Evolutionary conservation across 2,113 vertebrate genomes (phyloP), one percentile per base, ranked within the genome.

Genomic region (Salvator merianae): DNA sequence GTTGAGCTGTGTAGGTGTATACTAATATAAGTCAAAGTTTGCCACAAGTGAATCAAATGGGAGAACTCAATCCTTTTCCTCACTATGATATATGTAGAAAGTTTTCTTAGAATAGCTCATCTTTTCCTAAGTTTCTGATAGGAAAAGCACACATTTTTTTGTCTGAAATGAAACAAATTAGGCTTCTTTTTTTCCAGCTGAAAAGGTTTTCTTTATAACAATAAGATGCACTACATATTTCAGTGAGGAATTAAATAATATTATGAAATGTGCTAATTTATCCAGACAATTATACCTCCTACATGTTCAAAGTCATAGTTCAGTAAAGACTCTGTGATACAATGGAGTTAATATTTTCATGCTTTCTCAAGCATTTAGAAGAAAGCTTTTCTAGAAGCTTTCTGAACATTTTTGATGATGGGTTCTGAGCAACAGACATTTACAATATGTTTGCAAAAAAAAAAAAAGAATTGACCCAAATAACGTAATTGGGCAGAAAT

Each of bases 1-100:
- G 71, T 81, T 50, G 69, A 85, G 76, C 62, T 81, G 40, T 0
- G 12, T 81, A 77, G 40, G 24, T 81, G 24, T 86, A 36, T 79
- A 22, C 68, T 86, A 83, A 92, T 87, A 87, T 86, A 84, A 89
- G 77, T 72, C 26, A 87, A 1, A 87, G 70, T 86, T 88, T 82
- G 32, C 36, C 66, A 50, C 70, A 66, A 90, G 34, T 18, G 84
- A 81, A 90, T 38, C 55, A 43, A 77, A 65, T 13, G 74, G 30
- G 83, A 77, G 34, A 66, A 66, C 26, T 26, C 16, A 47, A 6
- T 87, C 75, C 53, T 5, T 85, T 1, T 77, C 71, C 28, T 82
- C 82, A 79, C 16, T 26, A 28, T 5, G 24, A 47, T 10, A 82
- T 47, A 34, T 47, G 9, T 69, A 0, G 47, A 16, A 80, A 43